Evolutionary conservation across 2,888 invertebrate species (phyloP).

Genomic region (Sinotaia quadrata): DNA sequence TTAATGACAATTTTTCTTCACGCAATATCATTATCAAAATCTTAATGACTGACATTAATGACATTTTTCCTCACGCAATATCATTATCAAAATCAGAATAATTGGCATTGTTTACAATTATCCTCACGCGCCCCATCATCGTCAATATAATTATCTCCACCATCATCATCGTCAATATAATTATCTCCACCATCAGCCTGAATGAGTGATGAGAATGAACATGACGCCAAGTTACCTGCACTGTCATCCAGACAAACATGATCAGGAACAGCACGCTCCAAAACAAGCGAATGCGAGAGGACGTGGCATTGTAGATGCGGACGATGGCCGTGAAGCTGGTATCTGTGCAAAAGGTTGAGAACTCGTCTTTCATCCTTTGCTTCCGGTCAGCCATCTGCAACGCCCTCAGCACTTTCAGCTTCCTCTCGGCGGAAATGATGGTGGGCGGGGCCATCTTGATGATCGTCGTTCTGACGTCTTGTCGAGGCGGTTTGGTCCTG

Average conservation of each 20-base stretch:
- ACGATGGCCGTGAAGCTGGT: conserved; percentile 62
- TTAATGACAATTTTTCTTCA: no score
- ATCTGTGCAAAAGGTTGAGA: conserved; percentile 46
- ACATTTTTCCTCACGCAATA: no score
- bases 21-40: no score
- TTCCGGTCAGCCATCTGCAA: background rate
- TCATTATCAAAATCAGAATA: background rate
- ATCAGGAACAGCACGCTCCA: conserved; percentile 52
- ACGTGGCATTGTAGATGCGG: conserved; percentile 53
- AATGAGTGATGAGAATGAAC: conserved; percentile 48
- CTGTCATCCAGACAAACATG: conserved; percentile 49
- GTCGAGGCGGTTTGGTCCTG: no score
- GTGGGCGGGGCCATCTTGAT: background rate
- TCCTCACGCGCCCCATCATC: background rate
- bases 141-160: background rate
- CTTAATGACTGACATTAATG: no score
- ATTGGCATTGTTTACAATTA: background rate
- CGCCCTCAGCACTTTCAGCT: background rate
- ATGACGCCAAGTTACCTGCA: conserved; percentile 45
- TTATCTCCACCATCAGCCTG: conserved; percentile 29
- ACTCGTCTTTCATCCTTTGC: conserved; percentile 35
- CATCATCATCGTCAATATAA: background rate
- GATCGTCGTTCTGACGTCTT: background rate
- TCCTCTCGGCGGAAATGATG: background rate
- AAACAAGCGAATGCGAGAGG: conserved; percentile 43